Evolutionary conservation across 2,113 vertebrate species (phyloP), one percentile per base, ranked within the genome.

Genomic region (Probosciger aterrimus): DNA sequence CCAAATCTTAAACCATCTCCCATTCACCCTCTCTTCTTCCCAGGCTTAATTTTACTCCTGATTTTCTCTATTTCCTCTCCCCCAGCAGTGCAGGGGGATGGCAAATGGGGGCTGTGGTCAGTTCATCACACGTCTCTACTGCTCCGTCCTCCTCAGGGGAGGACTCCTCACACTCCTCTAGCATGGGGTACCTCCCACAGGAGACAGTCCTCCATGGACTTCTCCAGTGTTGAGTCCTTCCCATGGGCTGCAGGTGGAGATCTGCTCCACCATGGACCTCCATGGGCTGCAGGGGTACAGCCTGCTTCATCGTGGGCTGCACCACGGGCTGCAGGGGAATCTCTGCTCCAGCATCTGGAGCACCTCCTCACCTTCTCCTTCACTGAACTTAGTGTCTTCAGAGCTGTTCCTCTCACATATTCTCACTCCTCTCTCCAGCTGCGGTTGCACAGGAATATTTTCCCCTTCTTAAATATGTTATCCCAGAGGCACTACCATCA

Each of bases 401-500:
- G 63, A 31, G n/a, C 39, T 44, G 44, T 18, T 88, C 12, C 30
- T 69, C 43, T 44, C 47, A 49, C 37, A 20, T 24, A 24, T 64
- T 60, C n/a, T 59, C 49, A 31, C 27, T 79, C 16, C 65, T 86
- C 14, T 47, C 60, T 60, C 24, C 10, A 5, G 37, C 43, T 75
- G 27, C 67, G 31, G 30, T 37, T 57, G 47, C 8, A 7, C 13
- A 63, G 41, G 7, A 2, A 9, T 41, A 41, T 39, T 14, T 2
- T 4, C 3, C 8, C 14, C 14, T 27, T 76, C 27, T 79, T 47
- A 37, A 53, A 18, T 49, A 17, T 8, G 18, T 67, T 30, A 41
- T 57, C 43, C 5, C 47, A 60, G 43, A 69, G 30, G n/a, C 0
- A 0, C 24, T 46, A 27, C 39, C 7, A 1, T 49, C 0, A 0